Evolutionary conservation across 2,113 vertebrate genomes (phyloP).

Genomic region (Pseudopodoces humilis): DNA sequence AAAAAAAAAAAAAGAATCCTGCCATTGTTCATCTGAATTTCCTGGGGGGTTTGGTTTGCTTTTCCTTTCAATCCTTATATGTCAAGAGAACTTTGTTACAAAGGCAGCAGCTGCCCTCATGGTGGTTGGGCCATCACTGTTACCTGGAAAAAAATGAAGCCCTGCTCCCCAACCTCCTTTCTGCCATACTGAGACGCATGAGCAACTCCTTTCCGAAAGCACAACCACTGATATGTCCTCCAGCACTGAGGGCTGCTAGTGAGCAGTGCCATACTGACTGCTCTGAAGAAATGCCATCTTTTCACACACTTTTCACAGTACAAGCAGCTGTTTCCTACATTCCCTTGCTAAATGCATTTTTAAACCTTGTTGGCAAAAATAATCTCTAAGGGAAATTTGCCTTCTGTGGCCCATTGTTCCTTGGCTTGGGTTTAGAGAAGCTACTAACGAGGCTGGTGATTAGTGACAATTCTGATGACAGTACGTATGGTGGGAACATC

Average conservation of each 20-base stretch:
- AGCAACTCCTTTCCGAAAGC: neutral
- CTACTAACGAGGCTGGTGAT: neutral
- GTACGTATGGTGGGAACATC: slow-evolving; percentile 7
- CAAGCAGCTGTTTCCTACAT: neutral
- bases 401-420: neutral
- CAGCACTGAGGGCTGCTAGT: neutral
- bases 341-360: neutral
- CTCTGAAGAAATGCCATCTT: neutral
- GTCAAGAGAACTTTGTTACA: neutral
- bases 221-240: neutral
- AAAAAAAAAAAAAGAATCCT: neutral
- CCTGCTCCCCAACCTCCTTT: neutral
- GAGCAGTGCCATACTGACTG: neutral
- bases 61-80: neutral
- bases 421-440: neutral
- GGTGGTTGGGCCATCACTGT: neutral
- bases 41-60: neutral
- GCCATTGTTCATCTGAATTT: neutral
- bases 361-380: neutral
- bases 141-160: neutral
- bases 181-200: neutral
- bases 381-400: neutral
- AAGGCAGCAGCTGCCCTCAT: neutral
- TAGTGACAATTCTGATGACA: neutral
- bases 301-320: neutral